Evolutionary conservation across 2,797 vertebrate genomes (phyloP).

Genomic region (Anguilla anguilla): DNA sequence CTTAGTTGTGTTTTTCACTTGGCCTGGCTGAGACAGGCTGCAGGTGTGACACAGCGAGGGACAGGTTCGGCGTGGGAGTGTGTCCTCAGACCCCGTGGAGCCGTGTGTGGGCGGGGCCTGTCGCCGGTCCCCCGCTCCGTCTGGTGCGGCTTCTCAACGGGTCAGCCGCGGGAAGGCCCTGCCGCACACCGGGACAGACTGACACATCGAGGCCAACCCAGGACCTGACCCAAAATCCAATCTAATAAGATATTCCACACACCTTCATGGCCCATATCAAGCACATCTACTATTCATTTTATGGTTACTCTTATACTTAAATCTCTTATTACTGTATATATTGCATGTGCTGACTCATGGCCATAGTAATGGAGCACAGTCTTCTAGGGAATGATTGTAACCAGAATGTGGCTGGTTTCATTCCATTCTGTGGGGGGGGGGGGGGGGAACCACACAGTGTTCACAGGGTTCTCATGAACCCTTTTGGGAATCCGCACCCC

Average conservation of each 20-base stretch:
- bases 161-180: conserved; percentile 25
- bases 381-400: neutral
- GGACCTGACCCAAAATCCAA: neutral
- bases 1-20: neutral
- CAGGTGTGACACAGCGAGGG: neutral
- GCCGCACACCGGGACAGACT: neutral
- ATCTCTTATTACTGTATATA: neutral
- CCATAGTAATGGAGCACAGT: neutral
- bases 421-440: neutral
- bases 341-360: neutral
- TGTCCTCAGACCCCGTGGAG: neutral
- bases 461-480: too few species aligned
- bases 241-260: neutral
- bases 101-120: neutral
- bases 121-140: neutral
- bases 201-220: neutral
- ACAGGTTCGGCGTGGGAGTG: neutral
- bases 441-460: neutral
- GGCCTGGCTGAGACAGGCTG: conserved; percentile 12
- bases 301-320: neutral
- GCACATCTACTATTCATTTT: neutral
- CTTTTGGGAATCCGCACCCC: neutral
- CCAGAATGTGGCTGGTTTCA: neutral
- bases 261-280: neutral
- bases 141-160: conserved; percentile 6